phyloP scores from a whole-genome alignment of 2,797 vertebrate genomes.

The Anableps anableps region DNA sequence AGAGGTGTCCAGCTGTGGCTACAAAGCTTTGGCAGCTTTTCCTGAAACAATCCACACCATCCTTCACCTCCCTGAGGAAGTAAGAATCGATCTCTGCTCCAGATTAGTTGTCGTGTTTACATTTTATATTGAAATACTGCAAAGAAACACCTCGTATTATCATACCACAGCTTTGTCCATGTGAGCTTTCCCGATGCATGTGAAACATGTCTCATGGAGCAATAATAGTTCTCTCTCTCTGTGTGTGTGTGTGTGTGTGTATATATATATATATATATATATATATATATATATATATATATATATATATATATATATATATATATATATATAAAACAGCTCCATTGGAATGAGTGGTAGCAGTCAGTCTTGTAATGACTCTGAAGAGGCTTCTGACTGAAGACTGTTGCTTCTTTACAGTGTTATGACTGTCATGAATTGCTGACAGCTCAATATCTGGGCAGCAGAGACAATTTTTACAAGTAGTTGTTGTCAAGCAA shows the following conservation, averaged over 20 bases:
- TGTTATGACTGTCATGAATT: no score
- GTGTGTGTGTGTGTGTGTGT: no score
- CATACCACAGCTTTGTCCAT: background rate
- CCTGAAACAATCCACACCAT: conserved; percentile 83
- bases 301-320: no score
- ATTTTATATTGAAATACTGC: background rate
- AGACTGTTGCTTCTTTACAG: background rate
- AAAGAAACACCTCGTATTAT: background rate
- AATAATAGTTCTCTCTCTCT: background rate
- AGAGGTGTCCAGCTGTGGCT: conserved; percentile 86
- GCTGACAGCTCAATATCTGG: no score
- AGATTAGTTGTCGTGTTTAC: background rate
- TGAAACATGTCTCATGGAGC: background rate
- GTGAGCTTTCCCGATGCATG: background rate
- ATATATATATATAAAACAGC: no score
- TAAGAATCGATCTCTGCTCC: conserved; percentile 58
- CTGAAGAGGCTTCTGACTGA: background rate
- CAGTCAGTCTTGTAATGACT: background rate
- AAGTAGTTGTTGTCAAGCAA: no score
- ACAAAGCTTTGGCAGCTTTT: conserved; percentile 88
- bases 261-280: no score
- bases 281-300: no score
- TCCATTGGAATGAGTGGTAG: no score
- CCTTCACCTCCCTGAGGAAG: conserved; percentile 89
- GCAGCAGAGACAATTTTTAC: no score